Evolutionary conservation across 2,113 vertebrate genomes (phyloP).

Genomic region (Platanista minor): DNA sequence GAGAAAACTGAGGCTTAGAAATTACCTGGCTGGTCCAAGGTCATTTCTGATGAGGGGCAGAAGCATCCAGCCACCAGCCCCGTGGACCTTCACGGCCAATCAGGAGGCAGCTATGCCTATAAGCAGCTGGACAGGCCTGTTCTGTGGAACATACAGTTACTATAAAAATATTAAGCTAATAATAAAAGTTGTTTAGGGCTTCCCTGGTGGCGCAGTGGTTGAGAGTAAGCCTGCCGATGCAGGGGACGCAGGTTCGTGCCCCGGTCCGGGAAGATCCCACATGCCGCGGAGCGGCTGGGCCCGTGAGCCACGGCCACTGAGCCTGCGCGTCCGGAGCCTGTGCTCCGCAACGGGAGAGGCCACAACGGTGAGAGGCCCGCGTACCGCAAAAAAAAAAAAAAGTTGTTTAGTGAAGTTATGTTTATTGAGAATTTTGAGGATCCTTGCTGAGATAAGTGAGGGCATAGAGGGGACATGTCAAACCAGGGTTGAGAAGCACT

Average conservation of each 20-base stretch:
- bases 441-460: background rate
- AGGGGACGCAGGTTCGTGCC: too few relatives aligned
- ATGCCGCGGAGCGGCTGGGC: too few relatives aligned
- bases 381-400: too few relatives aligned
- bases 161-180: background rate
- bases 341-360: too few relatives aligned
- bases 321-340: too few relatives aligned
- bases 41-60: background rate
- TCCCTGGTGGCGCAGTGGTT: too few relatives aligned
- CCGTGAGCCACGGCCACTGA: too few relatives aligned
- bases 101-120: background rate
- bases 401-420: background rate
- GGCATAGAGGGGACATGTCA: background rate
- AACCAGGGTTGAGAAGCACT: background rate
- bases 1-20: background rate
- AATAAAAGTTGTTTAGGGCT: background rate
- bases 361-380: too few relatives aligned
- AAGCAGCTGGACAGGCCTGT: background rate
- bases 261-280: too few relatives aligned
- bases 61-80: background rate
- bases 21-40: background rate
- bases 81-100: rapidly evolving
- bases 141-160: background rate
- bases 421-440: background rate
- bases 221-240: too few relatives aligned